These are phyloP conservation scores for Autographa pulchrina DNA, from an alignment of 2,888 invertebrate species.

Conservation along the genomic window DNA sequence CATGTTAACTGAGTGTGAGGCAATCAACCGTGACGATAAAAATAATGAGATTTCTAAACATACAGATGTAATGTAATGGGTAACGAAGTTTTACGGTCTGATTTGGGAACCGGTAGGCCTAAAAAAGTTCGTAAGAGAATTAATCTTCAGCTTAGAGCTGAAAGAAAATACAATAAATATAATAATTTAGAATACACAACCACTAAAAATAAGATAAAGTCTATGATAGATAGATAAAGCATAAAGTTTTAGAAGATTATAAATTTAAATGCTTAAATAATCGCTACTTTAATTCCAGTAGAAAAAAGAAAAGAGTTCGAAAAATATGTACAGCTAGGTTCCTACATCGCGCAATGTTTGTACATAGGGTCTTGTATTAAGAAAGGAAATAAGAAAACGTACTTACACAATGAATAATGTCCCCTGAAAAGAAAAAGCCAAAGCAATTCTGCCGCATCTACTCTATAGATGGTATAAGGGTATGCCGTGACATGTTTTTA, in stretches of 20 bases:
- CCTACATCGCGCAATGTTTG: constrained; percentile 38
- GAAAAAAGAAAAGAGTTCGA: constrained; percentile 48
- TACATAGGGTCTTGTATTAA: constrained; percentile 39
- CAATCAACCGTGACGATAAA: too few relatives aligned
- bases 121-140: constrained; percentile 29
- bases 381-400: constrained; percentile 41
- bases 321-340: constrained; percentile 42
- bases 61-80: too few relatives aligned
- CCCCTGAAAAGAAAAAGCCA: constrained; percentile 30
- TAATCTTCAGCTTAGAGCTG: constrained; percentile 21
- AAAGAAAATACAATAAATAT: constrained; percentile 30
- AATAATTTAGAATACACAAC: constrained; percentile 34
- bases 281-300: constrained; percentile 39
- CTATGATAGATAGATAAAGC: too few relatives aligned
- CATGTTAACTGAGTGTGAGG: too few relatives aligned
- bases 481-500: constrained; percentile 45
- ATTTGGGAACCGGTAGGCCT: constrained; percentile 25
- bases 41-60: too few relatives aligned
- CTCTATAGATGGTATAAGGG: constrained; percentile 23
- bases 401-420: constrained; percentile 34
- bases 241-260: constrained; percentile 39
- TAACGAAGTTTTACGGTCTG: constrained; percentile 23
- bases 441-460: constrained; percentile 33
- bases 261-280: constrained; percentile 37
- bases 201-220: constrained; percentile 32